phyloP scores from a whole-genome alignment of 1,140 invertebrate genomes.

The Gonioctena quinquepunctata region DNA sequence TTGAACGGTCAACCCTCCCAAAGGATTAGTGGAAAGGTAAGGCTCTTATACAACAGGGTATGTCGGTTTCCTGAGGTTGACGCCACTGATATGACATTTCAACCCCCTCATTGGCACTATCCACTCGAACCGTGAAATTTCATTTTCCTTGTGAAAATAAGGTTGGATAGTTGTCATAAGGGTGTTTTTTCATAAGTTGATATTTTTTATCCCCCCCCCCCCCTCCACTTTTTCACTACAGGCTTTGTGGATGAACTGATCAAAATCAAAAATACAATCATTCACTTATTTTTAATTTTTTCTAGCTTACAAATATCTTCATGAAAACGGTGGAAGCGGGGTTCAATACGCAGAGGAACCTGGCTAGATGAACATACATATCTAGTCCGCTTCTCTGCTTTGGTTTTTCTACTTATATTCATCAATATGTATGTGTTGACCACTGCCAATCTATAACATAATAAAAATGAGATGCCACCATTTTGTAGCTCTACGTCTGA shows the following conservation, averaged over 20 bases:
- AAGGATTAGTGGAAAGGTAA: no score
- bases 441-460: not conserved
- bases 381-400: not conserved
- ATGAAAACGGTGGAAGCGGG: not conserved
- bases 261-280: not conserved
- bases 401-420: not conserved
- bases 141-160: no score
- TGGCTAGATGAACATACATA: not conserved
- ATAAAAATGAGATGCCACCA: not conserved
- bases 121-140: no score
- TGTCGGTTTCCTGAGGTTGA: no score
- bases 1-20: no score
- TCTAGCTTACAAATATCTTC: not conserved
- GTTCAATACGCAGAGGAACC: not conserved
- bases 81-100: no score
- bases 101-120: no score
- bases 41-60: no score
- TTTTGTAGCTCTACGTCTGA: not conserved
- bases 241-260: not conserved
- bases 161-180: no score
- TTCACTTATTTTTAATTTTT: not conserved
- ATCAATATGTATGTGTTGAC: not conserved
- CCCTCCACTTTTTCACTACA: no score
- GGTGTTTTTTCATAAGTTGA: no score
- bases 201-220: no score